Evolutionary conservation across 2,797 vertebrate genomes (phyloP).

Genomic region (Acipenser oxyrinchus): DNA sequence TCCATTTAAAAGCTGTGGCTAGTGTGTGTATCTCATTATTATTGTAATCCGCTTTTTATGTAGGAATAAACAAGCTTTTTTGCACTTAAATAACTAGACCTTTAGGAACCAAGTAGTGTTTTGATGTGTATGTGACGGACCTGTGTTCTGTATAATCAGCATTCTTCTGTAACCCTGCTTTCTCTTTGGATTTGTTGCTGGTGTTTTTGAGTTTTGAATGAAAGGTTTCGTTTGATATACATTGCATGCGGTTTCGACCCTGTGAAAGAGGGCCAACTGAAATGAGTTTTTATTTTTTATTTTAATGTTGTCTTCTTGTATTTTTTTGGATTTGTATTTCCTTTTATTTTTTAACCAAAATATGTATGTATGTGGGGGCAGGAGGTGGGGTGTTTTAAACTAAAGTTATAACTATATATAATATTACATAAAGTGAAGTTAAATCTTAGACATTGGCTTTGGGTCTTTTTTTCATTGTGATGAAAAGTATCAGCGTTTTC

Average conservation of each 20-base stretch:
- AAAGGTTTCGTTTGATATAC: constrained; percentile 41
- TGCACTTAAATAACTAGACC: constrained; percentile 39
- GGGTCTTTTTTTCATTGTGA: too few relatives aligned
- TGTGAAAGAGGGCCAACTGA: too few relatives aligned
- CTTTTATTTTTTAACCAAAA: too few relatives aligned
- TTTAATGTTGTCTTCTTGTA: too few relatives aligned
- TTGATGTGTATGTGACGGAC: constrained; percentile 20
- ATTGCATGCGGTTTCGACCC: constrained; percentile 42
- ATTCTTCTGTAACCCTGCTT: constrained; percentile 2
- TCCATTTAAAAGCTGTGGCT: constrained; percentile 41
- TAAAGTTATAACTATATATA: too few relatives aligned
- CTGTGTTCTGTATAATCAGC: constrained; percentile 16
- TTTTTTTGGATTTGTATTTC: too few relatives aligned
- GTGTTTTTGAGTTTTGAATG: constrained; percentile 29
- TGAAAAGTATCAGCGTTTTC: too few relatives aligned
- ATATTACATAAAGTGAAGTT: too few relatives aligned
- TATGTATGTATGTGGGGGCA: too few relatives aligned
- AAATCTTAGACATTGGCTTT: too few relatives aligned
- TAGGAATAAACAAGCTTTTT: constrained; percentile 45
- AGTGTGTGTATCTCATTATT: constrained; percentile 36
- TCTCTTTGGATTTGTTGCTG: constrained; percentile 14
- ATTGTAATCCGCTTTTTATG: constrained; percentile 32
- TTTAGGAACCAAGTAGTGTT: background rate
- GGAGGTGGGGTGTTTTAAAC: too few relatives aligned
- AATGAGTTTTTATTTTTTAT: too few relatives aligned